Base-by-base conservation (phyloP, 2,888 invertebrate genomes). In the Nebria brevicollis region DNA sequence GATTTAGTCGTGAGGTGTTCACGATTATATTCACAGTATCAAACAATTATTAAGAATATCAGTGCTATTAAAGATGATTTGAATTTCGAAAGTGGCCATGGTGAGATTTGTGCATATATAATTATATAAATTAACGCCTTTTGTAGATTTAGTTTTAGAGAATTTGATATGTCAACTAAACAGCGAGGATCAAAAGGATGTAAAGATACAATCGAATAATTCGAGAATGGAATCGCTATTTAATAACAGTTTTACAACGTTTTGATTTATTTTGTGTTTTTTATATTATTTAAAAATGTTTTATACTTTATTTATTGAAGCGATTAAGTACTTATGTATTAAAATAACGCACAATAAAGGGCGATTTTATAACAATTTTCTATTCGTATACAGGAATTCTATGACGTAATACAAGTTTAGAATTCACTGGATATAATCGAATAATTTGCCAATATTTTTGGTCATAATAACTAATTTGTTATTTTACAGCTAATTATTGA, bases 261-360 rank as follows among this genome's bases (percentile, higher is more conserved):
- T 25, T 41, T 43, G 54, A 74, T 7, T n/a, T n/a, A 7, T 10
- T 74, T 74, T 15, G 20, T 72, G 15, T 34, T 54, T 54, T 54
- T 11, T 54, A 13, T 54, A 8, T 54, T 54, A 11, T 54, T 54
- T 3, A 54, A 8, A 54, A 54, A n/a, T n/a, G n/a, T 54, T 54
- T 54, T 2, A 11, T 7, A 54, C 54, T 15, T 73, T 64, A 20
- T 76, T 68, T 76, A 76, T 68, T 68, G 66, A 66, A 66, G 34
- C 34, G 34, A 34, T 34, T 34, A 34, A 34, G 34, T 34, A 34
- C 34, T 34, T 68, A 20, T 76, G 20, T 77, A 77, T 72, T 72
- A 76, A 34, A 68, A 77, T 77, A 77, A 68, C 66, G 77, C 68
- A 77, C 77, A 26, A 26, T 66, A 20, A 26, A 77, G 77, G 77